Conservation (phyloP, 2,113 vertebrate species). For the Eclectus roratus region DNA sequence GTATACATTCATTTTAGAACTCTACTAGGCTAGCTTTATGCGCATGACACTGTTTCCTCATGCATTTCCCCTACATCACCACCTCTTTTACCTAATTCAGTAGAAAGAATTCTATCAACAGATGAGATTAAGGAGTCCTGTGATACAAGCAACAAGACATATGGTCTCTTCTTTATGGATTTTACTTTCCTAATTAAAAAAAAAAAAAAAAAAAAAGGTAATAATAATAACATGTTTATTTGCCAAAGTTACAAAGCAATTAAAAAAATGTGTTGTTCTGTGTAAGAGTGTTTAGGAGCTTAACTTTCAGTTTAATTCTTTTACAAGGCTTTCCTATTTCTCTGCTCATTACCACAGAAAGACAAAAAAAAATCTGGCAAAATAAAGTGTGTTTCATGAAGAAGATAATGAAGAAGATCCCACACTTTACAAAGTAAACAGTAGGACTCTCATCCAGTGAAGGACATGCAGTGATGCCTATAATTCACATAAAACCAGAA, state of each 20-base stretch:
- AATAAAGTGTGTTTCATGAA: background rate
- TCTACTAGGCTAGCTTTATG: background rate
- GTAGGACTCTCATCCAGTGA: background rate
- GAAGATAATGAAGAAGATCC: background rate
- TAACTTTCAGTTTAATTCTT: background rate
- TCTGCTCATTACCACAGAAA: background rate
- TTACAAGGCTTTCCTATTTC: background rate
- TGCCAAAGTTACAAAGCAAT: background rate
- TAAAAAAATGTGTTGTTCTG: background rate
- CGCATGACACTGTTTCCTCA: background rate
- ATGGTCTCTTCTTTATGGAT: background rate
- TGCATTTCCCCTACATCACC: background rate
- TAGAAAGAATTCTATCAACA: background rate
- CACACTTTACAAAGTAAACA: background rate
- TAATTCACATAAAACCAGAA: background rate
- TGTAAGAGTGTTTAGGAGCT: background rate
- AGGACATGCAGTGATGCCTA: background rate
- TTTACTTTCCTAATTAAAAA: background rate
- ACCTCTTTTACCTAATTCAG: background rate
- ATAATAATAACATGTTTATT: background rate
- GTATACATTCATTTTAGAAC: background rate
- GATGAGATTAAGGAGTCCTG: background rate
- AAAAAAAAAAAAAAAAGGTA: no score
- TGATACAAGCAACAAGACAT: background rate
- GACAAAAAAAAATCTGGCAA: background rate